Evolutionary conservation across 2,113 vertebrate genomes (phyloP), one percentile per base, ranked within the genome.

Genomic region (Phrynosoma platyrhinos): DNA sequence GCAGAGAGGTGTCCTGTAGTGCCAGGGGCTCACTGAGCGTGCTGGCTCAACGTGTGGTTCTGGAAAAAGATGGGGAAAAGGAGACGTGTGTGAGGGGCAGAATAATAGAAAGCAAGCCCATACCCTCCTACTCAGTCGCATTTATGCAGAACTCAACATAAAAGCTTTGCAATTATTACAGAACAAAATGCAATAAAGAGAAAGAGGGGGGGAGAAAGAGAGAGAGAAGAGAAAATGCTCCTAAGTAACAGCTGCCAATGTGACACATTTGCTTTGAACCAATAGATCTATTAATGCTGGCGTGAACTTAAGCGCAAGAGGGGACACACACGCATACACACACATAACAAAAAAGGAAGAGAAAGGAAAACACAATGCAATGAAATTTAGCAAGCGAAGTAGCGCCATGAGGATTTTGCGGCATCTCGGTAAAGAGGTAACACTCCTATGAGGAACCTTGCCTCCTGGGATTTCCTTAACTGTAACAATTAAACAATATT

Each of bases 21-120:
- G 98, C 97, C 95, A 96, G 95, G 97, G 96, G 97, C 99, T 99
- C 98, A 99, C 98, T 99, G 98, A 97, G 99, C 98, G 96, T 99
- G 99, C 98, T 99, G 99, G 98, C 99, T 99, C 99, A 99, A 98
- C 96, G 98, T 99, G 99, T 99, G 99, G 98, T 99, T 99, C 99
- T 99, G 98, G 94, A 98, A 97, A 97, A 97, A 97, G 97, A 98
- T 55, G 87, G 62, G 79, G 97, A 97, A 98, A 98, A 98, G 98
- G 98, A 96, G 96, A 97, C 96, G 97, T 97, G 97, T 98, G 98
- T 99, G 98, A 99, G 98, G 98, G 97, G 98, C 98, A 97, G 98
- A 98, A 98, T 98, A 98, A 98, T 98, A 98, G 98, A 96, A 98
- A 98, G 97, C 97, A 93, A 95, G 97, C 97, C 97, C 96, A 92